Base-by-base conservation (phyloP, 2,888 invertebrate genomes). In the Leptinotarsa haldemani region DNA sequence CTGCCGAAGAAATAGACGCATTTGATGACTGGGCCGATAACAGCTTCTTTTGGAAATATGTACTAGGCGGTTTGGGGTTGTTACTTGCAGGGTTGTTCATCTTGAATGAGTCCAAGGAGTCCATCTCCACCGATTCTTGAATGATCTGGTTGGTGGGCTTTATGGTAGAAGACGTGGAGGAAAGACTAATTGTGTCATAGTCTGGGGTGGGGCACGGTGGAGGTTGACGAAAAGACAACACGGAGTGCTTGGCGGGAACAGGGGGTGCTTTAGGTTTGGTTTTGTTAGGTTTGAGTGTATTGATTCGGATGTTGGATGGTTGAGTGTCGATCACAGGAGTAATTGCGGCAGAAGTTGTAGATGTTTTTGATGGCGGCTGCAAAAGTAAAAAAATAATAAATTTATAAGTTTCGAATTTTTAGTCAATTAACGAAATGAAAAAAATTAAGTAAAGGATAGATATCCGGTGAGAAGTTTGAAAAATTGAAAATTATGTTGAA, bases 31-130 rank as follows among this genome's bases (percentile, higher is more conserved):
- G 84, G 0, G 80, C 72, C 18, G 77, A 77, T n/a, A 83, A 63
- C 25, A 74, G 68, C 25, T 75, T 76, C 76, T 82, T 85, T 77
- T 90, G 89, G 84, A 94, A 94, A 84, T 94, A 94, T 68, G 91
- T 91, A 40, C 91, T 89, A 18, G 94, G 94, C 12, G 93, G 94
- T 82, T 91, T 92, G 58, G 92, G 92, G 73, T 88, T 89, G 30
- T 90, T 87, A 73, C 89, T 90, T 4, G 90, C 88, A 30, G 92
- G 91, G 83, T 92, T 92, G 78, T 92, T 92, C 79, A 94, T 85
- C 83, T 92, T 92, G 86, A 92, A 94, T 5, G 94, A 94, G 85
- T 94, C 94, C 80, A 94, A 87, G 25, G 94, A 94, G 82, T 94
- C 93, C 89, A 94, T 90, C 86, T 94, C 94, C 15, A 92, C 94